These are phyloP conservation scores for Tetranychus cinnabarinus DNA, from an alignment of 1,140 invertebrate species.

Conservation along the genomic window DNA sequence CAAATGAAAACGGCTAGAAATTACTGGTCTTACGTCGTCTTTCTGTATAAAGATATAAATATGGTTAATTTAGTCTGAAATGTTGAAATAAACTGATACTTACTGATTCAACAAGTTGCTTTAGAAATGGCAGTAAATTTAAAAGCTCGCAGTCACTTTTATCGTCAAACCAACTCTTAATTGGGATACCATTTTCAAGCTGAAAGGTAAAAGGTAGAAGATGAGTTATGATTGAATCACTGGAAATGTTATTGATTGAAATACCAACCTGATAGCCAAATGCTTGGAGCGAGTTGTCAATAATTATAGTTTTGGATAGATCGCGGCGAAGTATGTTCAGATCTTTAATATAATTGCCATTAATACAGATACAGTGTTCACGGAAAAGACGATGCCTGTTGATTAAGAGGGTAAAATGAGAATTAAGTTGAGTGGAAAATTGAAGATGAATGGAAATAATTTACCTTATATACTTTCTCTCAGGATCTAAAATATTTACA, in stretches of 20 bases:
- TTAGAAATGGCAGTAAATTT: slow-evolving; percentile 76
- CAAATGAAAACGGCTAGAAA: slow-evolving; percentile 62
- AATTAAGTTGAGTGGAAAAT: background rate
- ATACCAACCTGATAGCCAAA: slow-evolving; percentile 60
- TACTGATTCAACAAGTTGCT: slow-evolving; percentile 38
- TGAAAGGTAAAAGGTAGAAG: slow-evolving; percentile 24
- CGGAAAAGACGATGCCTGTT: slow-evolving; percentile 54
- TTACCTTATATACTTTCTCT: slow-evolving; percentile 67
- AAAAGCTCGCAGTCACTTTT: slow-evolving; percentile 66
- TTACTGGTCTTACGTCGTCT: slow-evolving; percentile 70
- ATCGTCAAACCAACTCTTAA: slow-evolving; percentile 91
- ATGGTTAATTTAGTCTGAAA: background rate
- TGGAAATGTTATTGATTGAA: slow-evolving; percentile 12
- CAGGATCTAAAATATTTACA: slow-evolving; percentile 71
- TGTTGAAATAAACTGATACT: slow-evolving; percentile 7
- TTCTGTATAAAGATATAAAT: slow-evolving; percentile 32
- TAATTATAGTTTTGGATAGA: slow-evolving; percentile 67
- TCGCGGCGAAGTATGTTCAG: slow-evolving; percentile 79
- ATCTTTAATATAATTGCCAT: slow-evolving; percentile 93
- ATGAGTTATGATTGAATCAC: background rate
- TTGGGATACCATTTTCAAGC: slow-evolving; percentile 88
- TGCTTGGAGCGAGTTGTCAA: slow-evolving; percentile 77
- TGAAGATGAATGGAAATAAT: slow-evolving; percentile 10
- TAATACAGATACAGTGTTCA: slow-evolving; percentile 82
- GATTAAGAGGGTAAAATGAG: background rate